Evolutionary conservation across 2,113 vertebrate species (phyloP).

Genomic region (Sander lucioperca): DNA sequence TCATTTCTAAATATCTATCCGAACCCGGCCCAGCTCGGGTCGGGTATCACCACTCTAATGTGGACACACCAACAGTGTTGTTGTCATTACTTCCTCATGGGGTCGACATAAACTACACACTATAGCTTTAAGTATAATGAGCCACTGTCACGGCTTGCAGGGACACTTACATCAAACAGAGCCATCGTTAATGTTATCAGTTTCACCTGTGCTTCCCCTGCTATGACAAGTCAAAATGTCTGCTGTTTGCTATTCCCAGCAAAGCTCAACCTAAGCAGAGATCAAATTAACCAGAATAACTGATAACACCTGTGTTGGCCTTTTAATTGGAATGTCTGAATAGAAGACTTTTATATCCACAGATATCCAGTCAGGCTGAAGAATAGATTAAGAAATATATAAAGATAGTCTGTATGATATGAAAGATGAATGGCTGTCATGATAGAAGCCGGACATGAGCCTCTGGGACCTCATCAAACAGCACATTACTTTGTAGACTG

Average conservation of each 20-base stretch:
- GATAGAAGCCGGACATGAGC: constrained; percentile 1
- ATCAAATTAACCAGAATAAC: neutral
- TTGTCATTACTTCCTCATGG: no score
- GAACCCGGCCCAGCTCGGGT: no score
- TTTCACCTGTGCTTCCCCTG: neutral
- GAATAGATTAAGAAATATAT: neutral
- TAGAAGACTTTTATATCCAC: neutral
- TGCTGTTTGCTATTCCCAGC: no score
- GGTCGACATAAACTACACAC: no score
- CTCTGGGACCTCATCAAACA: neutral
- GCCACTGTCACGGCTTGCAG: no score
- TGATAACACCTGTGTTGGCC: neutral
- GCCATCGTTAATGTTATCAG: neutral
- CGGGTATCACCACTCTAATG: no score
- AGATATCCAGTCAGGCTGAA: neutral
- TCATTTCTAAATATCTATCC: no score
- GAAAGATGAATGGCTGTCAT: neutral
- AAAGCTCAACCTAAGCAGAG: neutral
- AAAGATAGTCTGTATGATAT: neutral
- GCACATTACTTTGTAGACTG: neutral
- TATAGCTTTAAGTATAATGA: no score
- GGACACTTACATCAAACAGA: neutral
- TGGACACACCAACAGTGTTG: no score
- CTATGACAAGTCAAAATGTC: neutral
- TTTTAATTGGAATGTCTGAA: neutral